Conservation (phyloP, 2,888 invertebrate genomes). For the Melanotus villosus region DNA sequence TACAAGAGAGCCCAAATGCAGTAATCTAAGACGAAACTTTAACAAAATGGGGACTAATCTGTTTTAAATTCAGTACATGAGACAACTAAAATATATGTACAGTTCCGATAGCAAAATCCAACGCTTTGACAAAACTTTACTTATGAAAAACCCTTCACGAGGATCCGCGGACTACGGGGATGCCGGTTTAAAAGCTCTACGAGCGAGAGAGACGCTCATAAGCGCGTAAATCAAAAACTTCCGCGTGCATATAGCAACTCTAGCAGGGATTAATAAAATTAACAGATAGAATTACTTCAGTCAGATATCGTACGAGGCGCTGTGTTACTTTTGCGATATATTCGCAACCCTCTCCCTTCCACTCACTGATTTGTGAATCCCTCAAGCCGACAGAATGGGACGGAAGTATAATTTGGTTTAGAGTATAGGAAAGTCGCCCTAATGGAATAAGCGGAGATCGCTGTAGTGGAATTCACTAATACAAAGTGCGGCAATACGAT, state of each 20-base stretch:
- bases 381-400: constrained; percentile 44
- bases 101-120: constrained; percentile 49
- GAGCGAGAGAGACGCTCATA: constrained; percentile 40
- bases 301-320: constrained; percentile 57
- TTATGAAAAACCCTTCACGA: constrained; percentile 38
- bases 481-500: constrained; percentile 60
- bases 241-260: constrained; percentile 47
- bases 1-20: constrained; percentile 36
- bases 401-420: constrained; percentile 62
- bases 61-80: constrained; percentile 49
- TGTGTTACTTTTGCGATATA: constrained; percentile 52
- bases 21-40: constrained; percentile 47
- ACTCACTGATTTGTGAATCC: constrained; percentile 30
- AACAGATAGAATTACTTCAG: constrained; percentile 65
- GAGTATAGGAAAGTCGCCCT: constrained; percentile 64
- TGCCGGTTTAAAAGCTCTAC: background rate
- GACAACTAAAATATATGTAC: constrained; percentile 50
- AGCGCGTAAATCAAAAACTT: constrained; percentile 50
- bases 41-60: constrained; percentile 47
- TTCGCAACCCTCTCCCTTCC: constrained; percentile 39
- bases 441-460: constrained; percentile 63
- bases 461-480: constrained; percentile 49
- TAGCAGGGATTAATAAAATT: constrained; percentile 66
- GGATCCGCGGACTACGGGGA: constrained; percentile 5
- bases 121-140: constrained; percentile 47